Evolutionary conservation across 2,888 invertebrate species (phyloP), one percentile per base, ranked within the genome.

Genomic region (Fragum sueziense): DNA sequence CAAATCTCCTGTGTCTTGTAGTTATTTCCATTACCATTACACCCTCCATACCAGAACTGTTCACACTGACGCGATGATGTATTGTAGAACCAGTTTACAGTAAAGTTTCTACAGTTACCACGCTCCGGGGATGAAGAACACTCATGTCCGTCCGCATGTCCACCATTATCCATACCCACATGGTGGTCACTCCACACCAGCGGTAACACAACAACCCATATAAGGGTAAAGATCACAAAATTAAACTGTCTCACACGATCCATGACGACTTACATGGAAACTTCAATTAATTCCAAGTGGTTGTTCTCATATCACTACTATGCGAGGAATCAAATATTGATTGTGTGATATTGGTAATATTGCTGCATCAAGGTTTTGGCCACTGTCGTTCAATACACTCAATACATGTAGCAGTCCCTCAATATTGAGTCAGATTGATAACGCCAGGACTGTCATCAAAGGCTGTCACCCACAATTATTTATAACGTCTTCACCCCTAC

Each of bases 11-110:
- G 59, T 1, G 84, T 81, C 47, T 83, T 72, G 84, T 93, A 93
- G 78, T 91, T 89, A 86, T 93, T 93, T 59, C 88, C 95, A 92
- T 99, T 99, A 80, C 98, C 99, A 72, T 95, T 95, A 91, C 98
- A 98, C 61, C 98, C 98, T 67, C 97, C 96, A 68, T 93, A 96
- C 94, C 94, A 96, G 97, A 94, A 95, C 95, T 94, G 96, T 97
- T 97, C 95, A 83, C 93, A 92, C 34, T 95, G 95, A 88, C 96
- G 96, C 41, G 96, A 94, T 0, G 95, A 95, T 4, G 61, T 91
- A 89, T 97, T 95, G 93, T 95, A 97, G 94, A 95, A 97, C 93
- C 95, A 96, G 85, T 96, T 94, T 73, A 94, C 90, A 0, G 94
- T 79, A 84, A 87, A 91, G 73, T 90, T 85, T 9, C 77, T 62